Conservation (phyloP, 2,113 vertebrate species). For the Semicossyphus pulcher region DNA sequence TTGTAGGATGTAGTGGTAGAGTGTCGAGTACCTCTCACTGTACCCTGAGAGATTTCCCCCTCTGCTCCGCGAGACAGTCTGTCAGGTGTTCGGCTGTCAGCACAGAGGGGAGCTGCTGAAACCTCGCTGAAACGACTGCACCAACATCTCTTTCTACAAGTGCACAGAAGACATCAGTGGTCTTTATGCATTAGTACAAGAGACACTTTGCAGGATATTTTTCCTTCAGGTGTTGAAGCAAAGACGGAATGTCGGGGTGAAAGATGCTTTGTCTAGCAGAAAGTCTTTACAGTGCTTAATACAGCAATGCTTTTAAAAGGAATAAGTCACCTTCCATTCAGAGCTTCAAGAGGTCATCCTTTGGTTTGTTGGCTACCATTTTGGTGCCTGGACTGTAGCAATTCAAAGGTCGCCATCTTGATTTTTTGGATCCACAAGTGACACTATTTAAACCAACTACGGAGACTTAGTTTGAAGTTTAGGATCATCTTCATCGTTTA, state of each 20-base stretch:
- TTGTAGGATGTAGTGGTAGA: slow-evolving; percentile 7
- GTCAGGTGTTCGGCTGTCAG: slow-evolving; percentile 45
- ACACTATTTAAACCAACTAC: background rate
- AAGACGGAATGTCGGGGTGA: background rate
- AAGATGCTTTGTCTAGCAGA: background rate
- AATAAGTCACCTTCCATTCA: too few relatives aligned
- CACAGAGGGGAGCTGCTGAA: slow-evolving; percentile 38
- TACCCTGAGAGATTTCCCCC: slow-evolving; percentile 23
- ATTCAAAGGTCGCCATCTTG: too few relatives aligned
- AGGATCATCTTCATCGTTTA: background rate
- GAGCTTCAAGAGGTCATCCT: too few relatives aligned
- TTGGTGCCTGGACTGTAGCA: too few relatives aligned
- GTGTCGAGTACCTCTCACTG: slow-evolving; percentile 11
- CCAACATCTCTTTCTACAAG: background rate
- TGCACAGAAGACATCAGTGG: background rate
- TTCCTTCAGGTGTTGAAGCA: background rate
- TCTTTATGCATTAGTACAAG: slow-evolving; percentile 1
- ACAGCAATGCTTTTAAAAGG: background rate
- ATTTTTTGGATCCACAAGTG: too few relatives aligned
- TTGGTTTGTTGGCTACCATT: too few relatives aligned
- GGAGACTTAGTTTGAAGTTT: background rate
- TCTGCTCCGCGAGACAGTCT: slow-evolving; percentile 24
- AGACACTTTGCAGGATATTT: background rate
- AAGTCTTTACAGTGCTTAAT: background rate
- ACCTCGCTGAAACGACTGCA: slow-evolving; percentile 3